Evolutionary conservation across 2,797 vertebrate species (phyloP), one percentile per base, ranked within the genome.

Genomic region (Arctocebus calabarensis): DNA sequence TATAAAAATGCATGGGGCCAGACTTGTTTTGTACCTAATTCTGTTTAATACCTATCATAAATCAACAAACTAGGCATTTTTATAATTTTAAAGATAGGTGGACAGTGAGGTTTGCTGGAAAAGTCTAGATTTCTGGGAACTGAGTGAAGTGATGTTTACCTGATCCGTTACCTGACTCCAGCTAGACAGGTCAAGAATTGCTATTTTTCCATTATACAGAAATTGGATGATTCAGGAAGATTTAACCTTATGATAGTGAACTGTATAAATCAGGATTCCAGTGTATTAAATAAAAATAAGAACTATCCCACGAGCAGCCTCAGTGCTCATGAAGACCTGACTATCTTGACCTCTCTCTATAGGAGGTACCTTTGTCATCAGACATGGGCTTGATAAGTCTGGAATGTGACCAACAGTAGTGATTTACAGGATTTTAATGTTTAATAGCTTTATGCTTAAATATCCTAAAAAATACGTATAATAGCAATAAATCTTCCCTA

Each of bases 241-340:
- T 81, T 62, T 43, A 88, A 84, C 25, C 62, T 6, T 45, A 88
- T 73, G 25, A 68, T 52, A 73, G 55, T 82, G 29, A 66, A 37
- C 37, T 84, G 40, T 75, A 70, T 64, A 64, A 82, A 61, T 66
- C 43, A 81, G 78, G 43, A 88, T 77, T 81, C 40, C 23, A 71
- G 70, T 29, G 23, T 77, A 61, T 62, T 92, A 90, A 87, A 29
- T 88, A 91, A 87, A 71, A 94, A 84, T 61, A 45, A 88, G 34
- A 71, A 94, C 29, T 29, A 7, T 52, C 37, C 23, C 57, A 9
- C 77, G 61, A 34, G 22, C 8, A n/a, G 19, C 14, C 9, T 85
- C 17, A 75, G 10, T 6, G 22, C 48, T 87, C 68, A 29, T 55
- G 74, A 55, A 34, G 7, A 4, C n/a, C 25, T 68, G 37, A 59